Percentiles rank a stretch among this genome's conserved stretches.
Evolutionary conservation across 2,888 invertebrate genomes (phyloP).

Genomic region (Lasioglossum marginatum): DNA sequence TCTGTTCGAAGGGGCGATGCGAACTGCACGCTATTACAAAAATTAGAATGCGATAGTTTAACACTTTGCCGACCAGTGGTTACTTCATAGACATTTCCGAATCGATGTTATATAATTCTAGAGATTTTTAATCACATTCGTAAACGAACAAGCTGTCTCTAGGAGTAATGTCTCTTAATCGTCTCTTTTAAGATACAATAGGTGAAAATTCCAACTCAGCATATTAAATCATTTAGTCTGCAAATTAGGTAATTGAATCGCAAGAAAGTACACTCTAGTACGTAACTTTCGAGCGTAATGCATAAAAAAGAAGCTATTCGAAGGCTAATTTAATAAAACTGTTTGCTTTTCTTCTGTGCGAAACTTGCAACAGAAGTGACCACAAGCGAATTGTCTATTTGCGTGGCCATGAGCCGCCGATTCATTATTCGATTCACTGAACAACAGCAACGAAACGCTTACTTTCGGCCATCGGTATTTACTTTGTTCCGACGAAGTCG

Average conservation of each 20-base stretch:
- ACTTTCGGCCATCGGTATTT: background rate
- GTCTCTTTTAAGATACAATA: background rate
- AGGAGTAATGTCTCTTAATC: background rate
- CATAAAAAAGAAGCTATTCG: background rate
- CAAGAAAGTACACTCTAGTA: background rate
- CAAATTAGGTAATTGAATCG: background rate
- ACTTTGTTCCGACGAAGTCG: background rate
- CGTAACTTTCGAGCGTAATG: background rate
- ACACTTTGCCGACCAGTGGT: background rate
- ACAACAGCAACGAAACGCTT: background rate
- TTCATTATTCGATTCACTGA: constrained; percentile 12
- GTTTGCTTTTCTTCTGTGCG: background rate
- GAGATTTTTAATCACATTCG: background rate
- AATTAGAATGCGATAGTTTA: background rate
- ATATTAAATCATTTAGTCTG: background rate
- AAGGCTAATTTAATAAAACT: background rate
- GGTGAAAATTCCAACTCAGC: background rate
- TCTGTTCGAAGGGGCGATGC: background rate
- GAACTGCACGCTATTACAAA: background rate
- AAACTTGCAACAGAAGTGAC: background rate
- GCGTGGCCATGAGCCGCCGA: background rate
- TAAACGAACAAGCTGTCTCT: background rate
- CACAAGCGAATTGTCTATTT: background rate
- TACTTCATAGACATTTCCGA: background rate
- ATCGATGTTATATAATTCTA: background rate